These are phyloP conservation scores for Eupithecia subumbrata DNA, from an alignment of 2,888 invertebrate species.

Conservation along the genomic window DNA sequence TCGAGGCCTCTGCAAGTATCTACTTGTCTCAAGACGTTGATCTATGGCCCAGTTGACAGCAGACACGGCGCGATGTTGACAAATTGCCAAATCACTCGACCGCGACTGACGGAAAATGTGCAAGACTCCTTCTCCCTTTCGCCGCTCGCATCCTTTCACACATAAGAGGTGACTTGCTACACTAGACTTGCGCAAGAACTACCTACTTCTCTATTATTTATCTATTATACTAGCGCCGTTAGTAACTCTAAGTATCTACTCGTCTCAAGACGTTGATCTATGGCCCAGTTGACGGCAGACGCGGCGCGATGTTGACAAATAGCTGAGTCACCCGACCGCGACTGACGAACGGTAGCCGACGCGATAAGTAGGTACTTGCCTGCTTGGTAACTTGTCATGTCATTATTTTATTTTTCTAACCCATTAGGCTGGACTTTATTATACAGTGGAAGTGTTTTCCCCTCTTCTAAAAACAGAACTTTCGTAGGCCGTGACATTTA, in stretches of 20 bases:
- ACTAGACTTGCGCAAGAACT: no score
- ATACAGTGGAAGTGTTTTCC: no score
- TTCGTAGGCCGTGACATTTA: no score
- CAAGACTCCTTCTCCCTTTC: neutral
- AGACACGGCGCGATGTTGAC: neutral
- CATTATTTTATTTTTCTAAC: no score
- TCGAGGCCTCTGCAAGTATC: neutral
- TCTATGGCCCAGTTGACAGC: constrained; percentile 4
- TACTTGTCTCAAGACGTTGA: neutral
- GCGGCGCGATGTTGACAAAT: constrained; percentile 17
- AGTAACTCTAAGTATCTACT: neutral
- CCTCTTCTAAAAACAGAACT: no score
- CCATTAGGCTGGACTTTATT: no score
- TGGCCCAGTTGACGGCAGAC: neutral
- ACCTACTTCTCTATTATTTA: no score
- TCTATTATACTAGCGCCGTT: neutral
- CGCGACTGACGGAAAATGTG: neutral
- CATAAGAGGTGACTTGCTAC: no score
- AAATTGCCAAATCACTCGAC: neutral
- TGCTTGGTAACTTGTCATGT: no score
- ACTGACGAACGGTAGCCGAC: neutral
- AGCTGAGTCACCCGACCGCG: constrained; percentile 10
- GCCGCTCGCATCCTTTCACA: no score
- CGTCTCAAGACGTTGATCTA: constrained; percentile 9
- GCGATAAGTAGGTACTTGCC: no score